These are phyloP conservation scores for Cyanistes caeruleus DNA, from an alignment of 2,113 vertebrate species.

Conservation along the genomic window DNA sequence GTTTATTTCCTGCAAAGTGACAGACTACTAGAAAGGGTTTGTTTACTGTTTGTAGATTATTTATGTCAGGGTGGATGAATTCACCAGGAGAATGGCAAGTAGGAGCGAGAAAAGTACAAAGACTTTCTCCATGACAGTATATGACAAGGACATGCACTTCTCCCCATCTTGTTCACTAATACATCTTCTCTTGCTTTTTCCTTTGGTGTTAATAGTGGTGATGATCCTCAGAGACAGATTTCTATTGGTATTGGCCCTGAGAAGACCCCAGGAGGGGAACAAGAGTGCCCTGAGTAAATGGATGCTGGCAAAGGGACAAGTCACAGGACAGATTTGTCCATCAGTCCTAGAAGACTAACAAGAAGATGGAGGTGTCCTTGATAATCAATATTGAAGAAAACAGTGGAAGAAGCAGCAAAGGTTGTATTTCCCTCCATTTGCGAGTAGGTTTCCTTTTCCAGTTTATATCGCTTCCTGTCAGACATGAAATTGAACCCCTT, in stretches of 20 bases:
- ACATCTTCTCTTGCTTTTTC: not conserved
- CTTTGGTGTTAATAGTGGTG: not conserved
- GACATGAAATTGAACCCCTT: not conserved
- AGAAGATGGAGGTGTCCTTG: not conserved
- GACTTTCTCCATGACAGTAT: not conserved
- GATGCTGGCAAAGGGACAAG: not conserved
- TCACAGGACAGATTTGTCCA: fast-evolving
- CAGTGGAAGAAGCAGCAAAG: not conserved
- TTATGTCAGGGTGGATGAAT: not conserved
- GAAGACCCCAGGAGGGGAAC: not conserved
- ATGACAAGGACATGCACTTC: not conserved
- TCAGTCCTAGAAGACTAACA: not conserved
- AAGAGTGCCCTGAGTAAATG: not conserved
- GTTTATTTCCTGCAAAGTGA: not conserved
- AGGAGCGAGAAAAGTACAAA: not conserved
- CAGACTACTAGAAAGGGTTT: not conserved
- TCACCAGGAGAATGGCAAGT: not conserved
- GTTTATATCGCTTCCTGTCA: not conserved
- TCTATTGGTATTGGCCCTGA: not conserved
- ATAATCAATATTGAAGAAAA: not conserved
- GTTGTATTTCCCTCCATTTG: not conserved
- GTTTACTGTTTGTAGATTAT: not conserved
- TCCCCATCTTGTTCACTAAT: not conserved
- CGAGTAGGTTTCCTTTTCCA: not conserved
- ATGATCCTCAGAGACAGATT: not conserved